Base-by-base conservation (phyloP, 2,888 invertebrate genomes). In the Amphipoea lucens region DNA sequence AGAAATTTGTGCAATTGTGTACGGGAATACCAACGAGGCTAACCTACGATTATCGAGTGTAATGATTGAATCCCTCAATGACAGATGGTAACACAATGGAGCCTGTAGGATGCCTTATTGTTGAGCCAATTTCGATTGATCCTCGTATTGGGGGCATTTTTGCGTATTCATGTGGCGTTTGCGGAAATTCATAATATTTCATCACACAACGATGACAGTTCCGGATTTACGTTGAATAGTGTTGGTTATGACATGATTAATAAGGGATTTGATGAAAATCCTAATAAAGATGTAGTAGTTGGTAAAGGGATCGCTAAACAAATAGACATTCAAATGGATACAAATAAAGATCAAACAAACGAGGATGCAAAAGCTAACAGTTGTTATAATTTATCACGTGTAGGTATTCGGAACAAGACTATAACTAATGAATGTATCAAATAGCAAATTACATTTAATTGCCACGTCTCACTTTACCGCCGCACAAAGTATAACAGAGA, bases 11-110 rank as follows among this genome's bases (percentile, higher is more conserved):
- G 92, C 93, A 93, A 95, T 95, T 91, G 92, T 88, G 88, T 89
- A 81, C 78, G 20, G 42, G 79, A 81, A 84, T 88, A 84, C 87
- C 78, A 84, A 84, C 89, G 90, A 90, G 90, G 92, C 91, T 92
- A 94, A 94, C 94, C 93, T 92, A 93, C 92, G 91, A 94, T 95
- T 94, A 95, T 93, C 90, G 93, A 93, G 92, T 90, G 90, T 92
- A 87, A 89, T 93, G 94, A 95, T 94, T 94, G 94, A 92, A 94
- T 92, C 93, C 93, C 93, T 92, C 93, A 93, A 92, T 95, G 96
- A 96, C 96, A 97, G 96, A 96, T 96, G 96, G 94, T 91, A 89
- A 91, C 88, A 96, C 95, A 96, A 96, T 94, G 81, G 86, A 89
- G 60, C 79, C 69, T 82, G 80, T 80, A 90, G 90, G 91, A 92